Conservation (phyloP, 2,888 invertebrate genomes). For the Capitulum mitella region DNA sequence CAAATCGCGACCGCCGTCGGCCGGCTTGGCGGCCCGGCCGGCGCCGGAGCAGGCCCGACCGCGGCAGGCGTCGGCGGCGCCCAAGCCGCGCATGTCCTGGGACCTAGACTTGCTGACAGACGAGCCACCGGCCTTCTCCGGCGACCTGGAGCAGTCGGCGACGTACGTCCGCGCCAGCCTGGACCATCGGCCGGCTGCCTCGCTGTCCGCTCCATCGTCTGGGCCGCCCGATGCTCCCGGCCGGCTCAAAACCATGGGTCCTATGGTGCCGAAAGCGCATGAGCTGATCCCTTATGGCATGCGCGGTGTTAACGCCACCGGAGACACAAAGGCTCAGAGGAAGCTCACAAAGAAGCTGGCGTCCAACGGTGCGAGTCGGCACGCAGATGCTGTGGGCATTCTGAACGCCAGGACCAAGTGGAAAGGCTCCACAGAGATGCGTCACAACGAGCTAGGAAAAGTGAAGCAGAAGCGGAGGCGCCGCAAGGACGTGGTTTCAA, state of each 20-base stretch:
- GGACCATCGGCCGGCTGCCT: background rate
- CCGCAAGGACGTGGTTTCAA: background rate
- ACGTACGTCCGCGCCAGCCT: background rate
- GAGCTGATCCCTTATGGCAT: too few relatives aligned
- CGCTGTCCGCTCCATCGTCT: too few relatives aligned
- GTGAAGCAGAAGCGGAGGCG: background rate
- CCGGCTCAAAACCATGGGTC: background rate
- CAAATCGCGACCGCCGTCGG: background rate
- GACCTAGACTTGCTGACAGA: conserved; percentile 17
- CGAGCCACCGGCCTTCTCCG: background rate
- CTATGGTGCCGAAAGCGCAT: background rate
- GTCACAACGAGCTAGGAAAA: background rate
- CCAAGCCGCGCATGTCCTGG: conserved; percentile 22
- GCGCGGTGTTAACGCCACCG: too few relatives aligned
- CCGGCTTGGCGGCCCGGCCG: background rate
- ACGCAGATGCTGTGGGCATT: background rate
- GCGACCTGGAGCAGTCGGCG: conserved; percentile 7
- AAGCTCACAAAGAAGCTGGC: background rate
- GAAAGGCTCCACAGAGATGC: background rate
- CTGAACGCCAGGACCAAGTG: background rate
- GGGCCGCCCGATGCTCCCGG: too few relatives aligned
- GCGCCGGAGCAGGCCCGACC: background rate
- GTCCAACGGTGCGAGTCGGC: background rate
- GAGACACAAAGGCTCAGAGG: too few relatives aligned
- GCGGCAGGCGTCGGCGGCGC: background rate